phyloP scores from a whole-genome alignment of 2,113 vertebrate genomes.

The Xiphorhynchus elegans region DNA sequence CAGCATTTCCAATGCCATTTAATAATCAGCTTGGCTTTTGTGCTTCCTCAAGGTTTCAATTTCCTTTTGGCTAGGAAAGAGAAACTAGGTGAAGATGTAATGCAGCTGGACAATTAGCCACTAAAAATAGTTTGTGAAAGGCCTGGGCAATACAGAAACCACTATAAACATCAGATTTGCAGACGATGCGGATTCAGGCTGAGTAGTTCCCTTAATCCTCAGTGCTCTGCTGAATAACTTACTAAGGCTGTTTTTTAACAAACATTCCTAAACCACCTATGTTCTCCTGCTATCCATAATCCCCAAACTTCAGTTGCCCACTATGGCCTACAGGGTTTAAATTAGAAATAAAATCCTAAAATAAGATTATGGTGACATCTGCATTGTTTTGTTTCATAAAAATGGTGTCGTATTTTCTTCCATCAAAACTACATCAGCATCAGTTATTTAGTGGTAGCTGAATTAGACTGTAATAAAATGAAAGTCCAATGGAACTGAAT shows the following conservation, averaged over 20 bases:
- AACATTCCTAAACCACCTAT: background rate
- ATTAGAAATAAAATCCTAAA: background rate
- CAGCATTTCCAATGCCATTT: background rate
- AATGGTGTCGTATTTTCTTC: background rate
- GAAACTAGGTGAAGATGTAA: conserved; percentile 45
- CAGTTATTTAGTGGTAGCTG: background rate
- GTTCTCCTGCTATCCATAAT: background rate
- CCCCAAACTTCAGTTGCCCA: background rate
- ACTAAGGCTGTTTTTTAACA: background rate
- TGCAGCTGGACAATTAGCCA: conserved; percentile 46
- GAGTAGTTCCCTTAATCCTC: conserved; percentile 8
- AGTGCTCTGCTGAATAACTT: background rate
- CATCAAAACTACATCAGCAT: background rate
- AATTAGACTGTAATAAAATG: background rate
- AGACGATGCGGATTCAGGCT: background rate
- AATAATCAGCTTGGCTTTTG: background rate
- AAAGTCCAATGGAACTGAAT: background rate
- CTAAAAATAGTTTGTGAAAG: conserved; percentile 57
- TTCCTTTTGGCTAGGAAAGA: conserved; percentile 28
- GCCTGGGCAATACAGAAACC: background rate
- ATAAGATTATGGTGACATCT: background rate
- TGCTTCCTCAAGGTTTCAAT: background rate
- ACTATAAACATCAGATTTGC: background rate
- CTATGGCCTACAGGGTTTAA: background rate
- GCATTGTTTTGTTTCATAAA: background rate